Evolutionary conservation across 1,140 invertebrate species (phyloP), one percentile per base, ranked within the genome.

Genomic region (Drosophila dunni): DNA sequence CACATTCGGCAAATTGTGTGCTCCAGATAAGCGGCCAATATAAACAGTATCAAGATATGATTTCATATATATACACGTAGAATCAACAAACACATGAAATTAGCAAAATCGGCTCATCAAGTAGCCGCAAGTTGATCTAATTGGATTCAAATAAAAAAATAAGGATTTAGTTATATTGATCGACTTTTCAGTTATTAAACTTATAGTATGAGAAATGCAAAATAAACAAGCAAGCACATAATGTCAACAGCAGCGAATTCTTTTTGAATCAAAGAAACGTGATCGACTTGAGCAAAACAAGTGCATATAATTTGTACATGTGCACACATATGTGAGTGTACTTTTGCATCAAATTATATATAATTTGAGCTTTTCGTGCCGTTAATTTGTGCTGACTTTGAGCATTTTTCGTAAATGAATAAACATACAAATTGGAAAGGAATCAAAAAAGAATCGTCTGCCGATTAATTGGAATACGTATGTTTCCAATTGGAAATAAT

Each of bases 221-320:
- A 34, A 56, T 36, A 62, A 61, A n/a, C 38, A 17, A 58, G 50
- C 33, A 34, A 48, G 48, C 24, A n/a, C 13, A 10, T 65, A 56
- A 17, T 63, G 48, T 58, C 65, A 42, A 65, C 56, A 40, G 58
- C 42, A 40, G 53, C 34, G 42, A 56, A 53, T 82, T 58, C 45
- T 48, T 56, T 62, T 51, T 62, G 48, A 64, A 51, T 42, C 17
- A 17, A 13, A 46, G 79, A 80, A 79, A 86, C 83, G 82, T 88
- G 82, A 86, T 88, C 78, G 46, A 68, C 36, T 7, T 20, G 11
- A 62, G 7, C 13, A 50, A 53, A 15, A 66, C 24, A 75, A 50
- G 36, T 51, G 50, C 36, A 63, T 42, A 20, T 48, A 29, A n/a
- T 29, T 29, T 29, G 5, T 29, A 64, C 29, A 74, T 44, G 29